phyloP scores from a whole-genome alignment of 2,113 vertebrate genomes.

The Scomber japonicus region DNA sequence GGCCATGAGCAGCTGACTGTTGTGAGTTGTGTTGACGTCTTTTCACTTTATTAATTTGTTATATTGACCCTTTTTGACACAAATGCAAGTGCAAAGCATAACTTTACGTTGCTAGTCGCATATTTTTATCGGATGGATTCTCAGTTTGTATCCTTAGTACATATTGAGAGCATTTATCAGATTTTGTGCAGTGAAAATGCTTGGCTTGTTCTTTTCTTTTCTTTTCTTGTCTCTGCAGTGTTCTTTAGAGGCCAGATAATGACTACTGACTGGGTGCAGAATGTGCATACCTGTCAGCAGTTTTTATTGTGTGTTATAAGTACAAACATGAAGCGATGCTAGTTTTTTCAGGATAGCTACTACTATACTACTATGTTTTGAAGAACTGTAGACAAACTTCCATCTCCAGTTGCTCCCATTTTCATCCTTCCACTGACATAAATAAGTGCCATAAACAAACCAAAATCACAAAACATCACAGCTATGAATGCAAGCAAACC shows the following conservation, averaged over 20 bases:
- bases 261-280: neutral
- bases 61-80: too few species aligned
- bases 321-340: neutral
- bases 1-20: too few species aligned
- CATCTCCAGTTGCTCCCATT: neutral
- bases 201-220: neutral
- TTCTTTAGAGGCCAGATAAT: neutral
- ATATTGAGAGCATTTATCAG: neutral
- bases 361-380: rapidly evolving
- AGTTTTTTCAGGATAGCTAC: neutral
- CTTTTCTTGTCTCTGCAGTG: neutral
- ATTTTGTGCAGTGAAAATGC: neutral
- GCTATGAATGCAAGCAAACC: neutral
- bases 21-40: too few species aligned
- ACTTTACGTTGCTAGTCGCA: neutral
- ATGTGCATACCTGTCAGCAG: neutral
- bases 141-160: neutral
- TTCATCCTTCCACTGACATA: neutral
- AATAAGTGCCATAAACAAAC: neutral
- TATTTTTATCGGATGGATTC: neutral
- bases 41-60: too few species aligned
- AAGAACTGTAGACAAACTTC: neutral
- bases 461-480: neutral
- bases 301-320: neutral
- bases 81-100: neutral